Base-by-base conservation (phyloP, 2,113 vertebrate genomes). In the Gobiocypris rarus region DNA sequence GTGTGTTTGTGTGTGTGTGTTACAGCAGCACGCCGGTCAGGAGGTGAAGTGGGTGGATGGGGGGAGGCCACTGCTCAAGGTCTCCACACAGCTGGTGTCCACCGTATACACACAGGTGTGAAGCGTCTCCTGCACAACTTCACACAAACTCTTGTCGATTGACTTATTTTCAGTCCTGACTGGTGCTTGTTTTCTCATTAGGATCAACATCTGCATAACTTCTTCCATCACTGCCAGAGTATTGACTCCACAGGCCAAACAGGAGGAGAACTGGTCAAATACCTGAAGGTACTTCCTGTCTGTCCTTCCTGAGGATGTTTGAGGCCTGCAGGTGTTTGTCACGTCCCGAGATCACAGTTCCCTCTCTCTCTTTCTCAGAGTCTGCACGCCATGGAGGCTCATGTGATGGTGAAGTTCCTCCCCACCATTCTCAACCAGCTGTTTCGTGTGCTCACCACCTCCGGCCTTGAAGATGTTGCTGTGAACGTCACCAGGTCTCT, bases 1-100 rank as follows among this genome's bases (percentile, higher is more conserved):
- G 50, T 84, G 61, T 65, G 50, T 71, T 75, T 83, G 24, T 61
- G 28, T 75, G 63, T 84, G 69, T 85, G 43, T 90, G 52, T 91
- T 38, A 81, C 65, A 69, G 34, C 92, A 99, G 97, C 97, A 99
- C 93, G 94, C 94, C 34, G 93, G 95, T 83, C 96, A 97, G 87
- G 98, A 99, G 93, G 93, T 99, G 75, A 99, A 98, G 89, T 99
- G 98, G 98, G 97, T 99, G 41, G 98, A 99, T 88, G 97, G 98
- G 92, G 97, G 96, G 63, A 99, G 97, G 86, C 95, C 95, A 3
- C 90, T 99, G 43, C 93, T 99, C 74, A 98, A 95, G 89, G 93
- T 99, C 89, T 96, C 96, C 75, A 94, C 97, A 84, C 98, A 99
- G 90, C 94, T 98, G 3, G 97, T 98, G 83, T 99, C 98, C 81